A percentile compares a stretch with the other conserved stretches of the same genome.
Conservation (phyloP, 2,888 invertebrate genomes). For the Himalopsyche kuldschensis region DNA sequence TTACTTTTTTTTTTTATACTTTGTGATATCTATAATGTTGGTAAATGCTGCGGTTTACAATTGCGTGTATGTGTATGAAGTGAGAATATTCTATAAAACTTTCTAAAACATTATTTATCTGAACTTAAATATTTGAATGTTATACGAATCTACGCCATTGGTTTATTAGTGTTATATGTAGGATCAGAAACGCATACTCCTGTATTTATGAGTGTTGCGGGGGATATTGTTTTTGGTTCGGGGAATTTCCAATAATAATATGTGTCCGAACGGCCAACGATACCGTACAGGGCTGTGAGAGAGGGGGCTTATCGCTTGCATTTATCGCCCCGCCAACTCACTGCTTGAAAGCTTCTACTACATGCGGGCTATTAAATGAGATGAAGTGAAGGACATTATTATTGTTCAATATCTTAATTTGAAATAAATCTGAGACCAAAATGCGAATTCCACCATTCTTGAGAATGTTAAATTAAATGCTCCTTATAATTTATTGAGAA, state of each 20-base stretch:
- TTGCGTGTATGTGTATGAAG: too few species aligned
- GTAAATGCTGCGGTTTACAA: too few species aligned
- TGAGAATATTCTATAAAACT: too few species aligned
- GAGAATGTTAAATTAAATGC: too few species aligned
- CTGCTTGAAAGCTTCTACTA: background rate
- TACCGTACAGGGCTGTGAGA: background rate
- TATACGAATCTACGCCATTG: background rate
- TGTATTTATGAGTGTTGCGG: constrained; percentile 15
- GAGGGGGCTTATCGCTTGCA: background rate
- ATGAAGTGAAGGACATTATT: background rate
- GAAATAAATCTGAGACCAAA: too few species aligned
- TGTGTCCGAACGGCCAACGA: constrained; percentile 16
- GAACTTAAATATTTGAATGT: background rate
- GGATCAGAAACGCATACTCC: background rate
- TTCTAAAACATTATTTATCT: too few species aligned
- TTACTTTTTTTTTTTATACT: too few species aligned
- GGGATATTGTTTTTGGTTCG: constrained; percentile 21
- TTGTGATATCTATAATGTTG: too few species aligned
- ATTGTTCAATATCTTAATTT: too few species aligned
- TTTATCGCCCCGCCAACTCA: background rate
- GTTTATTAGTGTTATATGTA: background rate
- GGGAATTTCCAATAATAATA: constrained; percentile 22
- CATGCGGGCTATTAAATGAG: background rate
- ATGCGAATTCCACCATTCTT: too few species aligned
- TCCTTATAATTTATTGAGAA: too few species aligned